phyloP scores from a whole-genome alignment of 2,113 vertebrate genomes.

The Xenopus laevis region DNA sequence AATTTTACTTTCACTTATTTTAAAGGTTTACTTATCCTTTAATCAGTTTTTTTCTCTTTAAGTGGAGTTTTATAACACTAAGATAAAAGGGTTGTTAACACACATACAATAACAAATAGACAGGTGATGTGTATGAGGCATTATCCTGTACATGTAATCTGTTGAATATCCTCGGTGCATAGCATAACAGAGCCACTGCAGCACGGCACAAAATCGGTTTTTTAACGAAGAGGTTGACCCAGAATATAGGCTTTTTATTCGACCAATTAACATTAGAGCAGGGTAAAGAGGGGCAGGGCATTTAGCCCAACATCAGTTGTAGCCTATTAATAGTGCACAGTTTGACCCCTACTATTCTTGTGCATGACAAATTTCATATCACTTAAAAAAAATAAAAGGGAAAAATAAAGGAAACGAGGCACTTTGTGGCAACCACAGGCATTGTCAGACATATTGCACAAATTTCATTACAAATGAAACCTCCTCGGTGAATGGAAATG shows the following conservation, averaged over 20 bases:
- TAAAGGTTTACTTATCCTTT: too few relatives aligned
- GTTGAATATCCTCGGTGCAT: conserved; percentile 87
- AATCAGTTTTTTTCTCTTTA: conserved; percentile 81
- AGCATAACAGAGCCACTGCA: conserved; percentile 87
- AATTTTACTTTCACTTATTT: too few relatives aligned
- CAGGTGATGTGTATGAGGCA: conserved; percentile 88
- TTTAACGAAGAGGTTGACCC: conserved; percentile 82
- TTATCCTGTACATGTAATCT: conserved; percentile 83
- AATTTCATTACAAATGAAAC: conserved; percentile 75
- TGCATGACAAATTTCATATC: conserved; percentile 68
- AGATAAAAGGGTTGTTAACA: conserved; percentile 89
- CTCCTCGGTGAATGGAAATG: conserved; percentile 49
- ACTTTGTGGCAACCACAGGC: conserved; percentile 92
- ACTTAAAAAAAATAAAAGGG: neutral
- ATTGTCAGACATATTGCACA: conserved; percentile 88
- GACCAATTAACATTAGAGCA: conserved; percentile 63
- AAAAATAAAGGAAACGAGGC: conserved; percentile 79
- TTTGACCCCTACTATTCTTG: conserved; percentile 78
- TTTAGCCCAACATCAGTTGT: conserved; percentile 48
- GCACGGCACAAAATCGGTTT: conserved; percentile 84
- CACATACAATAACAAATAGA: conserved; percentile 91
- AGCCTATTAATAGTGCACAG: conserved; percentile 69
- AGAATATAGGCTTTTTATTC: conserved; percentile 77
- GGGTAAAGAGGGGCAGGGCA: conserved; percentile 59
- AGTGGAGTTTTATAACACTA: conserved; percentile 92